Conservation (phyloP, 2,888 invertebrate genomes). For the Sericinus montela region DNA sequence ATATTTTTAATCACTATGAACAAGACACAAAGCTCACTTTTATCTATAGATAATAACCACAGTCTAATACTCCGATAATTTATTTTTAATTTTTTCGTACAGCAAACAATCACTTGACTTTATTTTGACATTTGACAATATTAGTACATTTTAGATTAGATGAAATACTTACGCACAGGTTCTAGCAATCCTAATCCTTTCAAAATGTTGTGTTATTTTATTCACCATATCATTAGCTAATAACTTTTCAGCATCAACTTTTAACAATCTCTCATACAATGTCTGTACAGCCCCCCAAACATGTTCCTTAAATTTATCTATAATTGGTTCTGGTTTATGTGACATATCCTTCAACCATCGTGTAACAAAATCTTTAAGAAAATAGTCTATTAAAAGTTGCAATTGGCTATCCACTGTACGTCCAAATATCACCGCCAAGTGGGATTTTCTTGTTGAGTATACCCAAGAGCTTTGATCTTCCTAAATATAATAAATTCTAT, state of each 20-base stretch:
- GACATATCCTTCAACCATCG: constrained; percentile 87
- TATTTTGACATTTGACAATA: constrained; percentile 3
- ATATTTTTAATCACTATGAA: too few relatives aligned
- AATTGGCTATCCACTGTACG: constrained; percentile 90
- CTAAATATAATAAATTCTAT: constrained; percentile 30
- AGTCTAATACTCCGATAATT: too few relatives aligned
- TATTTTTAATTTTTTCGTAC: too few relatives aligned
- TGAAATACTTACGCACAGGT: constrained; percentile 83
- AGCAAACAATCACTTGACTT: too few relatives aligned
- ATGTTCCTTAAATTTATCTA: constrained; percentile 86
- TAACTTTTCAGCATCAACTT: constrained; percentile 89
- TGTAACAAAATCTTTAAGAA: constrained; percentile 88
- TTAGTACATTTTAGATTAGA: background rate
- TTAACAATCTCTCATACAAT: constrained; percentile 84
- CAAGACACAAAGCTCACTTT: too few relatives aligned
- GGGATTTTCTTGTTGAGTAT: constrained; percentile 60
- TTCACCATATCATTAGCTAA: constrained; percentile 90
- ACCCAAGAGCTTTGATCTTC: constrained; percentile 66
- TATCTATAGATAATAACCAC: too few relatives aligned
- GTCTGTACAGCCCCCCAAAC: constrained; percentile 88
- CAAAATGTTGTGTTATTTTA: constrained; percentile 90
- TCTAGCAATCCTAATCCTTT: constrained; percentile 88
- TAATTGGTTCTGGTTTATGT: constrained; percentile 82
- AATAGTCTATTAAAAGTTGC: constrained; percentile 89
- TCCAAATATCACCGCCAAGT: constrained; percentile 89